phyloP scores from a whole-genome alignment of 2,797 vertebrate genomes.

The Lutjanus campechanus region DNA sequence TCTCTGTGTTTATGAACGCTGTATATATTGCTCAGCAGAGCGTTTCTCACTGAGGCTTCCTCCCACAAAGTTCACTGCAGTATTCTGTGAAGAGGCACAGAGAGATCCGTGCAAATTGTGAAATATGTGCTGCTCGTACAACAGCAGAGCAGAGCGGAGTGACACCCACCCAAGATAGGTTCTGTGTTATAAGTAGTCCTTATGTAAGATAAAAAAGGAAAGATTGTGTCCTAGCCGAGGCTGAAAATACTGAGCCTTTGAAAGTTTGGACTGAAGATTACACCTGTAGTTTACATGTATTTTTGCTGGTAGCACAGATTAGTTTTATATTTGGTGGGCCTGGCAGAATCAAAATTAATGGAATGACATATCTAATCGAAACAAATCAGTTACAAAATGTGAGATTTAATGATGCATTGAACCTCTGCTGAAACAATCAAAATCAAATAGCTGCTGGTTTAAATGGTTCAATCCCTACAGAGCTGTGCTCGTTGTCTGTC shows the following conservation, averaged over 20 bases:
- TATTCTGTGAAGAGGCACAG: conserved; percentile 42
- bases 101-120: conserved; percentile 56
- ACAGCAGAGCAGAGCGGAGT: conserved; percentile 15
- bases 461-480: conserved; percentile 17
- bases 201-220: conserved; percentile 5
- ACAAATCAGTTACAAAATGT: conserved; percentile 18
- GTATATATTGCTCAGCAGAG: conserved; percentile 60
- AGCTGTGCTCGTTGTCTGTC: conserved; percentile 8
- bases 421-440: conserved; percentile 8
- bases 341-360: not conserved
- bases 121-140: conserved; percentile 22
- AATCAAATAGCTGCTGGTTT: conserved; percentile 8
- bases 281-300: not conserved
- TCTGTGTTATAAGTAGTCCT: conserved; percentile 18
- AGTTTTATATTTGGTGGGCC: not conserved
- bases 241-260: not conserved
- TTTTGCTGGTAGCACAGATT: not conserved
- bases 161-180: conserved; percentile 17
- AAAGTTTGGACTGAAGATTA: conserved; percentile 15
- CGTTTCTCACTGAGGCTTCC: conserved; percentile 60
- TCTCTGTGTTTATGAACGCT: conserved; percentile 52
- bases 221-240: not conserved
- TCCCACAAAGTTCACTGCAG: conserved; percentile 69
- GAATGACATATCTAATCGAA: conserved; percentile 6
- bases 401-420: conserved; percentile 23